Percentiles rank a stretch among this genome's conserved stretches.
Conservation (phyloP, 2,113 vertebrate genomes). For the Oryzias melastigma region DNA sequence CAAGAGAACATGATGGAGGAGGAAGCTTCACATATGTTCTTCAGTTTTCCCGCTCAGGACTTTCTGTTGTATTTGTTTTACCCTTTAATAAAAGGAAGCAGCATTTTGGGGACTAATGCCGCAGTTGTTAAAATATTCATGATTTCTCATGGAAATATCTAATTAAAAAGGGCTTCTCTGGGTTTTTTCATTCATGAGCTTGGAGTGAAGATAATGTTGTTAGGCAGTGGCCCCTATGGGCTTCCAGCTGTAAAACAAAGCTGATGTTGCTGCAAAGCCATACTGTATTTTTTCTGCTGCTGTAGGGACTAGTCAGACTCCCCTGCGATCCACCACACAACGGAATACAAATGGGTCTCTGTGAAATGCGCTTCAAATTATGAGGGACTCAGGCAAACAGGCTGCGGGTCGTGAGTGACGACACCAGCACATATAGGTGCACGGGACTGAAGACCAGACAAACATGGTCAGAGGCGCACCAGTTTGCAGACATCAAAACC, state of each 20-base stretch:
- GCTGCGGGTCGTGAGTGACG: conserved; percentile 47
- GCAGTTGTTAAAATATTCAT: conserved; percentile 28
- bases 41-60: neutral
- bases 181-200: conserved; percentile 34
- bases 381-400: conserved; percentile 44
- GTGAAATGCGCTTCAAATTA: conserved; percentile 37
- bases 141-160: conserved; percentile 36
- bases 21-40: neutral
- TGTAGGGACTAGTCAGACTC: conserved; percentile 30
- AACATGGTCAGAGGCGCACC: conserved; percentile 2
- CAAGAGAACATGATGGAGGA: no score
- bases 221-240: conserved; percentile 74
- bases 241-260: conserved; percentile 60
- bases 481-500: conserved; percentile 5
- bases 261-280: conserved; percentile 28
- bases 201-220: conserved; percentile 39
- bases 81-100: neutral
- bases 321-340: conserved; percentile 10
- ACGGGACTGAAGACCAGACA: no score
- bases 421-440: conserved; percentile 5
- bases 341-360: conserved; percentile 49
- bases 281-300: conserved; percentile 28
- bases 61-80: neutral
- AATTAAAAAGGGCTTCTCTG: conserved; percentile 44
- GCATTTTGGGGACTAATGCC: conserved; percentile 13